phyloP scores from a whole-genome alignment of 2,797 vertebrate genomes.

The Poeciliopsis gracilis region DNA sequence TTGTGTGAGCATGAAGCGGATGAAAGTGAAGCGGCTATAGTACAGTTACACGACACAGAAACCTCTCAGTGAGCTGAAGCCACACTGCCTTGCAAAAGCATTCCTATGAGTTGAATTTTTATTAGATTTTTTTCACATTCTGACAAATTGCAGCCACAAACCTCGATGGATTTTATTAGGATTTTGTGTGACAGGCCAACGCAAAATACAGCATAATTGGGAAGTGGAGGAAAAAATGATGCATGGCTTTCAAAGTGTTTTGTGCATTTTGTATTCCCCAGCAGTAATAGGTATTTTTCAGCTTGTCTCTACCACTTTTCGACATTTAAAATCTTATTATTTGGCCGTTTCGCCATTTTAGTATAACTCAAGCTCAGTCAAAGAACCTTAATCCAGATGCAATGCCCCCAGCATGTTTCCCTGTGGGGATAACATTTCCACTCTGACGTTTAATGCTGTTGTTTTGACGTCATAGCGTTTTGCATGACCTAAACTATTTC shows the following conservation, averaged over 20 bases:
- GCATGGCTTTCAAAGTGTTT: neutral
- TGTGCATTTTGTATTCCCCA: neutral
- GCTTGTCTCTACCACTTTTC: neutral
- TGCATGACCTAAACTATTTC: neutral
- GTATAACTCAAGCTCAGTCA: neutral
- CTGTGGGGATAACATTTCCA: neutral
- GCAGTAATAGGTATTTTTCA: no score
- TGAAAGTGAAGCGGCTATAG: constrained; percentile 58
- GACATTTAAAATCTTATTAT: neutral
- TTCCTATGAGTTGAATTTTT: neutral
- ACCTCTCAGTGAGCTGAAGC: constrained; percentile 38
- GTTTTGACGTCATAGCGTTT: neutral
- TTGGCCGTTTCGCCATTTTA: neutral
- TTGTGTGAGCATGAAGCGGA: constrained; percentile 57
- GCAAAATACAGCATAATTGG: neutral
- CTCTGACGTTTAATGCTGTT: neutral
- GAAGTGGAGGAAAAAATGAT: neutral
- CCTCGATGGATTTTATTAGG: neutral
- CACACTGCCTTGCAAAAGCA: constrained; percentile 6
- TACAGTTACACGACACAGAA: constrained; percentile 62
- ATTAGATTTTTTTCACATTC: neutral
- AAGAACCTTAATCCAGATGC: neutral
- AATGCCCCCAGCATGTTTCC: neutral
- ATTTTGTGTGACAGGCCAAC: neutral
- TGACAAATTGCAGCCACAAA: neutral